Conservation (phyloP, 2,888 invertebrate genomes). For the Cheilosia vulpina region DNA sequence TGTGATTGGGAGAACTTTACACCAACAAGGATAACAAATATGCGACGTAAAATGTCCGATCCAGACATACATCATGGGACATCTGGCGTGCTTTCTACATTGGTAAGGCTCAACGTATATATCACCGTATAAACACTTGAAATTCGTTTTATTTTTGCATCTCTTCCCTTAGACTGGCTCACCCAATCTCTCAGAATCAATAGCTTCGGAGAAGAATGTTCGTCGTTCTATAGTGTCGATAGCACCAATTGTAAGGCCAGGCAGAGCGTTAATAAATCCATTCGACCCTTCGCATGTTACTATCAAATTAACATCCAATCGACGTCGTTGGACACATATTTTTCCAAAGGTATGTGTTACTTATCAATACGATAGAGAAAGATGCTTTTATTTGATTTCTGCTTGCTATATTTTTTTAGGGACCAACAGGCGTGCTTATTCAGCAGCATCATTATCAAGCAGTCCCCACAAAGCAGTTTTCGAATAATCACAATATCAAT, state of each 20-base stretch:
- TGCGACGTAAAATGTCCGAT: slow-evolving; percentile 92
- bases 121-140: neutral
- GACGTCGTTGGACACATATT: slow-evolving; percentile 98
- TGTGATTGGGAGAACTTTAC: slow-evolving; percentile 81
- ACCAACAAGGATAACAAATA: slow-evolving; percentile 85
- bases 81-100: slow-evolving; percentile 85
- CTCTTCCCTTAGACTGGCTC: slow-evolving; percentile 78
- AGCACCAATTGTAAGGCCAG: slow-evolving; percentile 88
- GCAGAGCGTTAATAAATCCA: slow-evolving; percentile 96
- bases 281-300: slow-evolving; percentile 99
- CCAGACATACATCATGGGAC: slow-evolving; percentile 92
- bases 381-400: slow-evolving; percentile 21
- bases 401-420: slow-evolving; percentile 82
- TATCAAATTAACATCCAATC: slow-evolving; percentile 96
- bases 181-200: slow-evolving; percentile 81
- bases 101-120: slow-evolving; percentile 76
- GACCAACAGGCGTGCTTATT: slow-evolving; percentile 94
- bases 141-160: neutral
- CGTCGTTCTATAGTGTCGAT: slow-evolving; percentile 82
- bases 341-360: slow-evolving; percentile 89
- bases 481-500: slow-evolving; percentile 61
- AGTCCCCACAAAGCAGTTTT: slow-evolving; percentile 85
- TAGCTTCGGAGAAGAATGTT: slow-evolving; percentile 82
- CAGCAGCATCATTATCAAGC: slow-evolving; percentile 97
- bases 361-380: neutral